Evolutionary conservation across 2,113 vertebrate genomes (phyloP).

Genomic region (Macroglossus sobrinus): DNA sequence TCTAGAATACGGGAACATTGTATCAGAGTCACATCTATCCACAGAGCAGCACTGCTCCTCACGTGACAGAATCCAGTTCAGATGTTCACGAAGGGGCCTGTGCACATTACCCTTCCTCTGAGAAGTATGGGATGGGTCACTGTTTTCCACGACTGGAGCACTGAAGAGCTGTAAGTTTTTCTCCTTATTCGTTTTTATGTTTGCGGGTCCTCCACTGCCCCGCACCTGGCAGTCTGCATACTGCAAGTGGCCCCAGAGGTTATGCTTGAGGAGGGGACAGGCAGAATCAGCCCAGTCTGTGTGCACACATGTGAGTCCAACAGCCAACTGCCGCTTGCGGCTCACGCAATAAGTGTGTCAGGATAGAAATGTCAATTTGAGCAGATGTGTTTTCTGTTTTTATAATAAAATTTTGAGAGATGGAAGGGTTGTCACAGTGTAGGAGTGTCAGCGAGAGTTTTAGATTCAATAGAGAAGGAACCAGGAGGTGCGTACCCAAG

Average conservation of each 20-base stretch:
- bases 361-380: not conserved
- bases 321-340: not conserved
- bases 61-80: not conserved
- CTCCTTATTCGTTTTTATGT: not conserved
- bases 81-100: too few relatives aligned
- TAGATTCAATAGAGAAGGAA: constrained; percentile 11
- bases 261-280: not conserved
- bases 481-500: not conserved
- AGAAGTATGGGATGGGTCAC: not conserved
- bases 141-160: not conserved
- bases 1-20: not conserved
- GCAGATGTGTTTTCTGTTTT: constrained; percentile 43
- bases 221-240: not conserved
- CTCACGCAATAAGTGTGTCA: not conserved
- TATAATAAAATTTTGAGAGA: not conserved
- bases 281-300: too few relatives aligned
- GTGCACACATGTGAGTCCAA: not conserved
- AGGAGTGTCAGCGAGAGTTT: constrained; percentile 22
- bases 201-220: not conserved
- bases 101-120: not conserved
- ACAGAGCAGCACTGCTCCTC: not conserved
- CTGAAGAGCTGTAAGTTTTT: not conserved
- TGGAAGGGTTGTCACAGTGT: not conserved
- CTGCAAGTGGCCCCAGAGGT: not conserved
- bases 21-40: not conserved